Conservation (phyloP, 1,140 invertebrate species). For the Papilio polyxenes region DNA sequence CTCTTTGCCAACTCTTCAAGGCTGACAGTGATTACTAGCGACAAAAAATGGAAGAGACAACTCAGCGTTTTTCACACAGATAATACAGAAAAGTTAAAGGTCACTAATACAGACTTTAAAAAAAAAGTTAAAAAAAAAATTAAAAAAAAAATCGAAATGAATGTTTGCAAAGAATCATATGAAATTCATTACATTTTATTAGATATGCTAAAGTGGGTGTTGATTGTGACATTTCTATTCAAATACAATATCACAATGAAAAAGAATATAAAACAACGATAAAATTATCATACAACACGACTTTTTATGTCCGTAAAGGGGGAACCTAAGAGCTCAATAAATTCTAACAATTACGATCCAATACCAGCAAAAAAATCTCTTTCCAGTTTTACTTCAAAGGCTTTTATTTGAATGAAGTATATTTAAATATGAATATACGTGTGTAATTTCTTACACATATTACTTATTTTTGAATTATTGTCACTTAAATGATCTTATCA, state of each 20-base stretch:
- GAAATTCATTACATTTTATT: constrained; percentile 28
- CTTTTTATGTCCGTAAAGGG: constrained; percentile 27
- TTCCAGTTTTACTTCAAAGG: not conserved
- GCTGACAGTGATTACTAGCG: not conserved
- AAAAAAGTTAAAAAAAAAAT: not conserved
- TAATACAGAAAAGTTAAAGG: not conserved
- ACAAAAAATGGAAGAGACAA: not conserved
- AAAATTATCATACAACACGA: constrained; percentile 33
- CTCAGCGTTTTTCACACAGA: not conserved
- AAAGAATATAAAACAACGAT: constrained; percentile 33
- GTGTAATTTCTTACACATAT: not conserved
- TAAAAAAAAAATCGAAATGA: not conserved
- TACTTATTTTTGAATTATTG: too few relatives aligned
- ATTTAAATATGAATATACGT: not conserved
- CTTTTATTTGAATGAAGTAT: not conserved
- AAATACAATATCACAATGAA: not conserved
- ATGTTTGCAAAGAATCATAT: not conserved
- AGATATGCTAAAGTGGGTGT: not conserved
- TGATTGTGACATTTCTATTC: constrained; percentile 30
- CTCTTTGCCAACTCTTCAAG: constrained; percentile 4
- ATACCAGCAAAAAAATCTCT: constrained; percentile 1
- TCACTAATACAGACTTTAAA: not conserved
- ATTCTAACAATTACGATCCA: constrained; percentile 25
- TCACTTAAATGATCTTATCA: too few relatives aligned
- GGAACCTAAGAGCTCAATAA: constrained; percentile 13